Conservation (phyloP, 2,888 invertebrate species). For the Belgica antarctica region DNA sequence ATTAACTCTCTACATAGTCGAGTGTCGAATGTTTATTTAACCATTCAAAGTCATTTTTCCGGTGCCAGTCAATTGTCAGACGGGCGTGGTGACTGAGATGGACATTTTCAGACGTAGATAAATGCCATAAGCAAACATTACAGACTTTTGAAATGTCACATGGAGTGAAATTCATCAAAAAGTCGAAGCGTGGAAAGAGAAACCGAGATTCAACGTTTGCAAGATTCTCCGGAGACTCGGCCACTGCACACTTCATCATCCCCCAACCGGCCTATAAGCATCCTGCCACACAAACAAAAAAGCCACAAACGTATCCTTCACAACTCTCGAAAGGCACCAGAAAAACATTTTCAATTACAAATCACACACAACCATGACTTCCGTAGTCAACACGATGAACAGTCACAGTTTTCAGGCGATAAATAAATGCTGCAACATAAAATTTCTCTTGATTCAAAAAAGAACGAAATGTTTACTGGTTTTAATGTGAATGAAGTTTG, state of each 20-base stretch:
- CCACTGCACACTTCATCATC: too few relatives aligned
- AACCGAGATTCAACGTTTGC: not conserved
- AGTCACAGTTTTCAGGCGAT: slow-evolving; percentile 8
- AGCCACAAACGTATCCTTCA: not conserved
- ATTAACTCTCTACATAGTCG: slow-evolving; percentile 39
- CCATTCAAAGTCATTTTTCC: slow-evolving; percentile 29
- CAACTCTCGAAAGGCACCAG: slow-evolving; percentile 6
- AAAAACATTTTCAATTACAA: slow-evolving; percentile 43
- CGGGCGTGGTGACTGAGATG: not conserved
- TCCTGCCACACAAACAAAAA: not conserved
- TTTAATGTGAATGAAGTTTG: slow-evolving; percentile 5
- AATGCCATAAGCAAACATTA: slow-evolving; percentile 37
- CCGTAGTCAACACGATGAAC: slow-evolving; percentile 15
- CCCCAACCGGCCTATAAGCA: slow-evolving; percentile 12
- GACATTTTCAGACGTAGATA: slow-evolving; percentile 34
- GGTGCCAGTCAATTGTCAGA: slow-evolving; percentile 12
- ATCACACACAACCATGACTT: slow-evolving; percentile 39
- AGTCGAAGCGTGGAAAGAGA: not conserved
- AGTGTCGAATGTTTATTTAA: slow-evolving; percentile 41
- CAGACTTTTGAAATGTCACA: slow-evolving; percentile 7
- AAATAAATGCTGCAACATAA: slow-evolving; percentile 32
- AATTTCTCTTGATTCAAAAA: not conserved
- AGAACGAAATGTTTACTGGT: not conserved
- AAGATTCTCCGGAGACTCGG: not conserved
- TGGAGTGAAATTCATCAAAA: slow-evolving; percentile 20